phyloP scores from a whole-genome alignment of 2,113 vertebrate genomes.

The Heptranchias perlo region DNA sequence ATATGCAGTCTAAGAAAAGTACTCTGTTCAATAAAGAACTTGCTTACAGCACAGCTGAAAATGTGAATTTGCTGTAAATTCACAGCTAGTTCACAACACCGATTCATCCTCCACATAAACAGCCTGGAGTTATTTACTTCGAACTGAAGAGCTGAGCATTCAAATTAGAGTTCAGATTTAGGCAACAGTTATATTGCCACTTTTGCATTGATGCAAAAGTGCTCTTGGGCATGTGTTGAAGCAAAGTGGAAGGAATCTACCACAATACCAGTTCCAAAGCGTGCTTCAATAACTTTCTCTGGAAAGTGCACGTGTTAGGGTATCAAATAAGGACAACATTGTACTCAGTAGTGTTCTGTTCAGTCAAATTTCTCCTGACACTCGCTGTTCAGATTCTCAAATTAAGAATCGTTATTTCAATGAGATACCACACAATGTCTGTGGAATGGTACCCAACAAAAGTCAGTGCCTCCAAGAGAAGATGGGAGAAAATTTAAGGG shows the following conservation, averaged over 20 bases:
- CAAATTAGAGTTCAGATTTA: background rate
- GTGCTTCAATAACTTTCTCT: background rate
- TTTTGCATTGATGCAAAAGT: background rate
- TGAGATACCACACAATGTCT: background rate
- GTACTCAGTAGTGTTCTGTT: background rate
- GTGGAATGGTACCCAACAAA: background rate
- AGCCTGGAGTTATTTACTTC: background rate
- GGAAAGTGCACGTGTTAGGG: background rate
- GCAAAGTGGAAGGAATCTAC: background rate
- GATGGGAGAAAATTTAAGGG: background rate
- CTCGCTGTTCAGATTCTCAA: background rate
- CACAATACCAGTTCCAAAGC: background rate
- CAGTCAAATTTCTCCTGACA: background rate
- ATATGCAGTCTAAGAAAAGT: background rate
- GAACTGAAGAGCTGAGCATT: background rate
- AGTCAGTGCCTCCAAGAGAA: background rate
- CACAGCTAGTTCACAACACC: background rate
- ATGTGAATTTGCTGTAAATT: background rate
- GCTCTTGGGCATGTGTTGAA: background rate
- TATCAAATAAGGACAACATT: background rate
- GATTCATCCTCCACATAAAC: background rate
- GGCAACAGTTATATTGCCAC: conserved; percentile 8
- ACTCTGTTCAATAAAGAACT: background rate
- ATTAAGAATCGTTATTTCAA: background rate
- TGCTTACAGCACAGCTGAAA: background rate